These are phyloP conservation scores for Upupa epops DNA, from an alignment of 2,113 vertebrate species.

Conservation along the genomic window DNA sequence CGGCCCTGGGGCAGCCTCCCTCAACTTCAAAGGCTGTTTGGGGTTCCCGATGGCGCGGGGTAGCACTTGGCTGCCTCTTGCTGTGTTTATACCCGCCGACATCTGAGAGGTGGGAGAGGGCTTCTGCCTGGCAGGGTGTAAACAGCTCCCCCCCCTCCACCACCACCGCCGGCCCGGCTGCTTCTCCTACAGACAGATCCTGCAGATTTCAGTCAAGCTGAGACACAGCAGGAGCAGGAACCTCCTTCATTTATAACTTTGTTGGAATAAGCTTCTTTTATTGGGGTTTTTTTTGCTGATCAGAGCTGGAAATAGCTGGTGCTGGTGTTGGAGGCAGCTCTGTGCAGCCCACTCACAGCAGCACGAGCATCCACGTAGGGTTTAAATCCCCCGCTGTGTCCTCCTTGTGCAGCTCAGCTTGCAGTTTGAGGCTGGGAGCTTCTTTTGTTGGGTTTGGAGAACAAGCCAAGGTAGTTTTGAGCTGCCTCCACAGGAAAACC, in stretches of 20 bases:
- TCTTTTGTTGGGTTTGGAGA: background rate
- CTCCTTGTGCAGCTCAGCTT: background rate
- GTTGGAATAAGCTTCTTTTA: background rate
- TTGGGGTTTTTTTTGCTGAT: background rate
- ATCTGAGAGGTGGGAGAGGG: slow-evolving; percentile 55
- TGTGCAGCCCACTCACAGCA: background rate
- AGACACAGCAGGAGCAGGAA: background rate
- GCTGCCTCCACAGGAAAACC: slow-evolving; percentile 2
- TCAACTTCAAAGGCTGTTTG: slow-evolving; percentile 50
- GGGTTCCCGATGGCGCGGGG: background rate
- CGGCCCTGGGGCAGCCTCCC: background rate
- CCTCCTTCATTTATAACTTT: background rate
- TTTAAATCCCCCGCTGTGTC: background rate
- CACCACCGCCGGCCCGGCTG: background rate
- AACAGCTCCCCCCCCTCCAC: no score
- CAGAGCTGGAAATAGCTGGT: background rate
- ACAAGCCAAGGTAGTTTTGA: background rate
- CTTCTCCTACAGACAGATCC: slow-evolving; percentile 5
- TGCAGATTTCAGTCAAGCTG: background rate
- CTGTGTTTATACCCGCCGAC: slow-evolving; percentile 18
- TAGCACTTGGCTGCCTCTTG: slow-evolving; percentile 16
- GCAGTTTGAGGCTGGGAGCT: background rate
- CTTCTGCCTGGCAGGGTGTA: slow-evolving; percentile 52
- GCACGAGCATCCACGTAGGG: accelerated
- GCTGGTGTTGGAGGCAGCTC: background rate